Evolutionary conservation across 2,113 vertebrate species (phyloP), one percentile per base, ranked within the genome.

Genomic region (Ariopsis seemanni): DNA sequence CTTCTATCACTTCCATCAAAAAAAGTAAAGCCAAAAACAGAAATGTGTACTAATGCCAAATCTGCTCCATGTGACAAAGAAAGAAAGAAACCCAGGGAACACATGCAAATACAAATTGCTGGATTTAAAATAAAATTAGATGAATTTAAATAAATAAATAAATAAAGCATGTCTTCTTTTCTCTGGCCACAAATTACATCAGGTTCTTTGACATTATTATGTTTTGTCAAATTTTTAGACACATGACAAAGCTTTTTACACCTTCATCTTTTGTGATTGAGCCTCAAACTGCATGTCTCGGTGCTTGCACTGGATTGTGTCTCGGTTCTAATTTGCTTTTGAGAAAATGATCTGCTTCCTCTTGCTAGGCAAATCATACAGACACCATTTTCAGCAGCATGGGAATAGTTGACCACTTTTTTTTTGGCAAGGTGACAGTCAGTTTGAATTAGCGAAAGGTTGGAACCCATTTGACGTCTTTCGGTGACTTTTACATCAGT

Each of bases 401-500:
- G 71, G 18, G 9, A 48, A 48, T 4, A 9, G 18, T 82, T 18
- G 20, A 9, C 7, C 42, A 22, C 4, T 17, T n/a, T 30, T 30
- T 7, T 10, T 71, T n/a, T 84, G 50, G 9, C 58, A 84, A 11
- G 25, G n/a, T 52, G 65, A 71, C 50, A 30, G 83, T 57, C 50
- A 18, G 53, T 57, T 11, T 34, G 63, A 57, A 69, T 67, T 27
- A 50, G 60, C 48, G 2, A 53, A 67, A 34, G 65, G 82, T 84
- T 65, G 72, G 25, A 17, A 84, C 52, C 50, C 22, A n/a, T 27
- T 9, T 7, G 8, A 15, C 5, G 63, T 34, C 48, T 58, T 82
- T 18, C 55, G 10, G 17, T 82, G 79, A 82, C 79, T 62, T 82
- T 82, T 58, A 20, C 53, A 82, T 62, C 55, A 60, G 30, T 34